These are phyloP conservation scores for Hyppa rectilinea DNA, from an alignment of 2,888 invertebrate genomes.

Conservation along the genomic window DNA sequence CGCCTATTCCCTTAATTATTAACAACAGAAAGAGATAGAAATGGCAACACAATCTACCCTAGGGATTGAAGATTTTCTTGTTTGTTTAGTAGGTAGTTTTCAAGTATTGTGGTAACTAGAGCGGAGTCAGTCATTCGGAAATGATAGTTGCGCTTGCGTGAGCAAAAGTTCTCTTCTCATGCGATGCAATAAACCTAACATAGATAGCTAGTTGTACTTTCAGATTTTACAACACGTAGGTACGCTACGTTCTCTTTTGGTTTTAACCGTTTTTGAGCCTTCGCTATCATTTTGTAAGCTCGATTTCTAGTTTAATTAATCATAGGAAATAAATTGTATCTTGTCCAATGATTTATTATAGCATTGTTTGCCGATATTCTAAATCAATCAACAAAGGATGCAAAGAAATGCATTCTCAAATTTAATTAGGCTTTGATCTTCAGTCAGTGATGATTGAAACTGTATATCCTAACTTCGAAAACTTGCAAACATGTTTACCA, in stretches of 20 bases:
- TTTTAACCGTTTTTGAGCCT: neutral
- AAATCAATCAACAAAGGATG: too few relatives aligned
- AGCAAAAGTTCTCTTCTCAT: slow-evolving; percentile 34
- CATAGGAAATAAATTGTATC: too few relatives aligned
- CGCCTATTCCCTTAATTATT: slow-evolving; percentile 20
- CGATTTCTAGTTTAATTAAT: neutral
- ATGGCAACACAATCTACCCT: neutral
- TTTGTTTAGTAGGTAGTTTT: slow-evolving; percentile 34
- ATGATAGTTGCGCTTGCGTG: slow-evolving; percentile 41
- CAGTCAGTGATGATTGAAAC: slow-evolving; percentile 13
- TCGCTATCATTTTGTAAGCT: neutral
- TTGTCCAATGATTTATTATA: too few relatives aligned
- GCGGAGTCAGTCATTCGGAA: slow-evolving; percentile 44
- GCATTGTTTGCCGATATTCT: too few relatives aligned
- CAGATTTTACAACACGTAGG: slow-evolving; percentile 6
- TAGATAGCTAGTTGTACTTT: slow-evolving; percentile 21
- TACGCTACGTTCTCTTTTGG: neutral
- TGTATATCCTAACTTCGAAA: slow-evolving; percentile 8
- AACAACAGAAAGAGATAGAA: slow-evolving; percentile 21
- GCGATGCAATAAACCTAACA: slow-evolving; percentile 14
- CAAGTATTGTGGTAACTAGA: slow-evolving; percentile 32
- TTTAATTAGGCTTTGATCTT: slow-evolving; percentile 4
- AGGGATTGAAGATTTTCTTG: slow-evolving; percentile 22
- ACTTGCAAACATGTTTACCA: slow-evolving; percentile 37
- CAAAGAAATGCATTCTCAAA: neutral